Conservation (phyloP, 1,140 invertebrate genomes). For the Pseudomyrmex flavicornis region DNA sequence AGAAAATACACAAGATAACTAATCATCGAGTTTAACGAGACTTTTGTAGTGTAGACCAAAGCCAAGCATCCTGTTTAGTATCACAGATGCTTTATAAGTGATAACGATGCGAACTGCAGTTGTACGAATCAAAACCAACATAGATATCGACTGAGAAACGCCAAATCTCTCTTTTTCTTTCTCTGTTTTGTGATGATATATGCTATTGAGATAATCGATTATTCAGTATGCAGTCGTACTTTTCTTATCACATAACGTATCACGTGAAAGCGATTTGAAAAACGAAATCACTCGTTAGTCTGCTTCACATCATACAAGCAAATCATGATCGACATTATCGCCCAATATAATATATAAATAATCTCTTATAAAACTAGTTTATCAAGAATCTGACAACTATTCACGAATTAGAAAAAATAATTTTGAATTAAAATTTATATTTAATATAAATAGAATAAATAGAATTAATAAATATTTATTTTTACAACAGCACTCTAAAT, state of each 20-base stretch:
- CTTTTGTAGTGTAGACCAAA: conserved; percentile 63
- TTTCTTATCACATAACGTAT: conserved; percentile 19
- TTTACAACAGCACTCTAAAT: too few species aligned
- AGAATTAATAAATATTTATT: too few species aligned
- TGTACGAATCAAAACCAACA: conserved; percentile 28
- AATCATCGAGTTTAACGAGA: conserved; percentile 67
- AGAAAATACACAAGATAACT: conserved; percentile 58
- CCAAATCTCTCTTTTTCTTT: background rate
- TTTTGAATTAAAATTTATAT: too few species aligned
- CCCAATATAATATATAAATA: too few species aligned
- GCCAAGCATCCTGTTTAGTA: conserved; percentile 68
- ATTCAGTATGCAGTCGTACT: conserved; percentile 2
- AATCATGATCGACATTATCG: conserved; percentile 8
- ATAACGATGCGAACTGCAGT: conserved; percentile 57
- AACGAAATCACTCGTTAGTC: background rate
- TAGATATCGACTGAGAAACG: background rate
- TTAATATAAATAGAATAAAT: too few species aligned
- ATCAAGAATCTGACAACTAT: too few species aligned
- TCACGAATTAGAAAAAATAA: too few species aligned
- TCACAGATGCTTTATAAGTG: conserved; percentile 45
- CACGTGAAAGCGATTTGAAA: conserved; percentile 33
- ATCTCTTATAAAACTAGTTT: too few species aligned
- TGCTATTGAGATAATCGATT: conserved; percentile 18
- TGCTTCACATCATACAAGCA: background rate
- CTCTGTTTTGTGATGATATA: background rate